Evolutionary conservation across 2,113 vertebrate genomes (phyloP), one percentile per base, ranked within the genome.

Genomic region (Cettia cetti): DNA sequence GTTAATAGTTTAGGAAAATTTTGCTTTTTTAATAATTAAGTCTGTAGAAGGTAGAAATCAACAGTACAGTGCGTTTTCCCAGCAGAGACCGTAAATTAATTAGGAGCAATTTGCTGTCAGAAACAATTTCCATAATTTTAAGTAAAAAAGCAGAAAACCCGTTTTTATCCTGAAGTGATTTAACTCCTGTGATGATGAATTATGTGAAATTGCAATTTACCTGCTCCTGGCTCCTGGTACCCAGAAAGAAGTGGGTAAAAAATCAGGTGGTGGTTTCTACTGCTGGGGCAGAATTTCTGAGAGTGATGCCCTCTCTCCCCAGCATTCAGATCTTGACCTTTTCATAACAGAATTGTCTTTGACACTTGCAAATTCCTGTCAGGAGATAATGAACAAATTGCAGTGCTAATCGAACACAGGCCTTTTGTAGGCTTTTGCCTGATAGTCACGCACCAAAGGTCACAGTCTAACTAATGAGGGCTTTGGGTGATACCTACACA

Each of bases 61-160:
- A 98, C 97, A 96, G 96, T 97, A 98, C 94, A 96, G 97, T 96
- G 96, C 96, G 69, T 98, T 98, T 98, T 98, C 97, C 97, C 98
- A 98, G 97, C 97, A 97, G 96, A 98, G 97, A 97, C 96, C n/a
- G 94, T 96, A 98, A 98, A 98, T 98, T 98, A 98, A 98, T 98
- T 98, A 98, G 96, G 97, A 98, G 97, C 96, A 98, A 98, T 98
- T 98, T 97, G 95, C 98, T 98, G 97, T 98, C 98, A 98, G 97
- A 98, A 98, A 97, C 96, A 98, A 98, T 98, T 98, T 98, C 97
- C 98, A 97, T 98, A 98, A 98, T 98, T 98, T 98, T 97, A 97
- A 97, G 96, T 97, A 90, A 96, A 98, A 98, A 97, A 97, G 84
- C 95, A 96, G 95, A 98, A 98, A 98, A 96, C 95, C 84, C 40